Conservation (phyloP, 1,140 invertebrate genomes). For the Diprion similis region DNA sequence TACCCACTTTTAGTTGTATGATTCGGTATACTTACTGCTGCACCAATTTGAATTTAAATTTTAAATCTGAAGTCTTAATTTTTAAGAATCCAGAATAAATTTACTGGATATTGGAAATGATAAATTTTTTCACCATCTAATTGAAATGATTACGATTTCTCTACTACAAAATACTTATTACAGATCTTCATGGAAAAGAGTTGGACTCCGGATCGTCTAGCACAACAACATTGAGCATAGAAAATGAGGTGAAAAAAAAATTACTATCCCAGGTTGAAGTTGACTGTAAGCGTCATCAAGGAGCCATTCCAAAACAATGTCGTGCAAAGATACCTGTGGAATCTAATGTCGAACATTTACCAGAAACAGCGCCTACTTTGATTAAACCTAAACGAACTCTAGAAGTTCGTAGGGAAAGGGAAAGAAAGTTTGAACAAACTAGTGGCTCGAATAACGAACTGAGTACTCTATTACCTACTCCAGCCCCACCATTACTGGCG, state of each 20-base stretch:
- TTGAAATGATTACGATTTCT: too few species aligned
- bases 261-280: slow-evolving; percentile 49
- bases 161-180: neutral
- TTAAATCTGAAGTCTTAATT: too few species aligned
- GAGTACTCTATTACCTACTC: slow-evolving; percentile 68
- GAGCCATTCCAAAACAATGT: slow-evolving; percentile 76
- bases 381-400: slow-evolving; percentile 26
- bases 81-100: too few species aligned
- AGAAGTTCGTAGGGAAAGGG: slow-evolving; percentile 21
- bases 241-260: slow-evolving; percentile 61
- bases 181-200: slow-evolving; percentile 58
- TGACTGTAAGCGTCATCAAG: slow-evolving; percentile 65
- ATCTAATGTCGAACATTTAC: slow-evolving; percentile 22
- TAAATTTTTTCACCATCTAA: too few species aligned
- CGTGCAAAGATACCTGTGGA: slow-evolving; percentile 41
- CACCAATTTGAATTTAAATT: too few species aligned
- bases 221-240: slow-evolving; percentile 63
- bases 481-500: slow-evolving; percentile 66
- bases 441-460: slow-evolving; percentile 70
- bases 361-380: slow-evolving; percentile 11
- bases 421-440: slow-evolving; percentile 62
- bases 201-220: slow-evolving; percentile 63
- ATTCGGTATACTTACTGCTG: too few species aligned
- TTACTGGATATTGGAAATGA: too few species aligned
- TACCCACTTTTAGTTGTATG: too few species aligned